A percentile compares a stretch with the other conserved stretches of the same genome.
Conservation (phyloP, 2,113 vertebrate genomes). For the Pavo muticus region DNA sequence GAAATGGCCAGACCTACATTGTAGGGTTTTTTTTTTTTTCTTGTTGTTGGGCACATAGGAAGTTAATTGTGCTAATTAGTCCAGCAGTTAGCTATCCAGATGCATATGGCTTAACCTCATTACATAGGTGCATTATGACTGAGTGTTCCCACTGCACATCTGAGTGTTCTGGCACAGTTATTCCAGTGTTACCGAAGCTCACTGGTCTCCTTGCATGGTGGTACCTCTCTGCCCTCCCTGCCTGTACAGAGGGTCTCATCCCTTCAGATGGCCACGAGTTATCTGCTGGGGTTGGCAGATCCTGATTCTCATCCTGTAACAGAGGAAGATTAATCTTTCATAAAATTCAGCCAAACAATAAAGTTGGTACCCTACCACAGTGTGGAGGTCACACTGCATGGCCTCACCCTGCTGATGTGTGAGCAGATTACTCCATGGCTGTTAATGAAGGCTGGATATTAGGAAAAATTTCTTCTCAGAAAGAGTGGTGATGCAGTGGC, state of each 20-base stretch:
- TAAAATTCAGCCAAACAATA: too few relatives aligned
- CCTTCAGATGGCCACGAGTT: not conserved
- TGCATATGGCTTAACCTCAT: not conserved
- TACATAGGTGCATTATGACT: not conserved
- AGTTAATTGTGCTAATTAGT: conserved; percentile 7
- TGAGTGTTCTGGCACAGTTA: not conserved
- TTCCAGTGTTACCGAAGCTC: not conserved
- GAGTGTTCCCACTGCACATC: not conserved
- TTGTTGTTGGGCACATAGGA: not conserved
- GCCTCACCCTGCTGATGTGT: too few relatives aligned
- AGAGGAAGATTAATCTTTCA: too few relatives aligned
- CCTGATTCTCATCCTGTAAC: too few relatives aligned
- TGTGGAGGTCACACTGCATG: too few relatives aligned
- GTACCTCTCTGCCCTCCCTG: not conserved
- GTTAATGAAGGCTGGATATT: too few relatives aligned
- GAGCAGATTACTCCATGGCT: too few relatives aligned
- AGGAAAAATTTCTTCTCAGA: too few relatives aligned
- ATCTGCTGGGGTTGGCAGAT: not conserved
- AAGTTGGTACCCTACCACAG: too few relatives aligned
- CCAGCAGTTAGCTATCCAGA: conserved; percentile 10
- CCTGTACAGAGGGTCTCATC: not conserved
- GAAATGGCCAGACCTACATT: not conserved
- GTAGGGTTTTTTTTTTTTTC: not conserved
- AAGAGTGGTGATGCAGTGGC: too few relatives aligned
- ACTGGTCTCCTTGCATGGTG: not conserved